Percentiles rank a stretch among this genome's conserved stretches.
Conservation (phyloP, 2,888 invertebrate species). For the Drosophila suboccidentalis region DNA sequence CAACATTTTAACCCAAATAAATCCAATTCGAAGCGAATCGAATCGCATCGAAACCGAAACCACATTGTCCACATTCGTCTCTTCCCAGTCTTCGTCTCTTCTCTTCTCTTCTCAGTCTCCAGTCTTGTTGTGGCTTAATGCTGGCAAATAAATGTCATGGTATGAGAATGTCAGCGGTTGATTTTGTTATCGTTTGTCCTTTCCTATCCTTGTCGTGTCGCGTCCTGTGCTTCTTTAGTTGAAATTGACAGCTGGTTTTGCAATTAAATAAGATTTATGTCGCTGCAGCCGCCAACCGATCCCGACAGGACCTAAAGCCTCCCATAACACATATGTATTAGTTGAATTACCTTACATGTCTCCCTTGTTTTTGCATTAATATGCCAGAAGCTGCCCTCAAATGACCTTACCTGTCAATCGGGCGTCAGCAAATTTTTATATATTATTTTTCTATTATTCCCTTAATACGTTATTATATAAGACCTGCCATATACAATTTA, state of each 20-base stretch:
- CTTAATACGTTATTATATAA: constrained; percentile 26
- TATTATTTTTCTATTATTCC: constrained; percentile 1
- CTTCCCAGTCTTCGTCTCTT: constrained; percentile 1
- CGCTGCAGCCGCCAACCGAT: constrained; percentile 38
- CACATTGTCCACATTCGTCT: constrained; percentile 22
- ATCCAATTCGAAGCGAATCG: constrained; percentile 39
- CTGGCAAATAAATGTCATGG: constrained; percentile 70
- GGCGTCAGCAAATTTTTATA: constrained; percentile 32
- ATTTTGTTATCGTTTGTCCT: constrained; percentile 45
- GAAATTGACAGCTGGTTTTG: constrained; percentile 79
- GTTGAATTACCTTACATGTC: constrained; percentile 27
- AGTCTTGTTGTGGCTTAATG: constrained; percentile 24
- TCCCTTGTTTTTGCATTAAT: constrained; percentile 62
- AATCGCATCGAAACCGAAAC: constrained; percentile 23
- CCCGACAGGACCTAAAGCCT: constrained; percentile 28
- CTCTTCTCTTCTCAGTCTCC: not conserved
- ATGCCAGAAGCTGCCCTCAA: constrained; percentile 53
- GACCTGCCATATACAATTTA: constrained; percentile 11
- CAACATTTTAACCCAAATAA: constrained; percentile 49
- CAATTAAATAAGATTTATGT: constrained; percentile 80
- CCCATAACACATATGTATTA: constrained; percentile 6
- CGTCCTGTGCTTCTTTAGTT: constrained; percentile 52
- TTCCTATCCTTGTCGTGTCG: constrained; percentile 21
- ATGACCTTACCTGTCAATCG: constrained; percentile 69
- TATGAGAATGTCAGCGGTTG: constrained; percentile 57